Evolutionary conservation across 2,113 vertebrate species (phyloP).

Genomic region (Heloderma charlesbogerti): DNA sequence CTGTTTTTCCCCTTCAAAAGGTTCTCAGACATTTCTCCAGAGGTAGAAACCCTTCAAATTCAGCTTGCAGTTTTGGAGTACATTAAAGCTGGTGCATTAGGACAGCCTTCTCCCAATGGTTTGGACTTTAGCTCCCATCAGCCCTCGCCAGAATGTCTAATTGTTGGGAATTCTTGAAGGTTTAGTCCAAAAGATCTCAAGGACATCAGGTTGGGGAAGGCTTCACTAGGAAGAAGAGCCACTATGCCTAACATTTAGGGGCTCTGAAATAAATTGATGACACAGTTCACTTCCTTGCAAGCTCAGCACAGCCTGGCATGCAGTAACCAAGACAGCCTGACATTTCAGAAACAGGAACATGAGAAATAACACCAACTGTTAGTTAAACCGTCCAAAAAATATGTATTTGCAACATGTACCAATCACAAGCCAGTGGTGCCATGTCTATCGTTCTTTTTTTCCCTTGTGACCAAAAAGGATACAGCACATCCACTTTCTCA

Average conservation of each 20-base stretch:
- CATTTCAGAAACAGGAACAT: slow-evolving; percentile 10
- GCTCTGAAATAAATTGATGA: background rate
- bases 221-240: too few relatives aligned
- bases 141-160: too few relatives aligned
- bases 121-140: too few relatives aligned
- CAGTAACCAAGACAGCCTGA: slow-evolving; percentile 25
- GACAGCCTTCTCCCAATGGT: too few relatives aligned
- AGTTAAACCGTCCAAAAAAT: slow-evolving; percentile 25
- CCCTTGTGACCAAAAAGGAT: background rate
- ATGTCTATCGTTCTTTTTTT: background rate
- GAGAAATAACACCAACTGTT: slow-evolving; percentile 33
- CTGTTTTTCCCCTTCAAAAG: background rate
- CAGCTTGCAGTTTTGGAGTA: background rate
- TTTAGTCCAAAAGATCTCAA: too few relatives aligned
- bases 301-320: slow-evolving; percentile 7
- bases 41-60: background rate
- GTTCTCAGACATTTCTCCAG: background rate
- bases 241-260: background rate
- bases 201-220: too few relatives aligned
- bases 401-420: background rate
- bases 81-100: background rate
- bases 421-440: background rate
- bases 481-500: background rate
- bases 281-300: background rate
- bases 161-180: too few relatives aligned